Conservation (phyloP, 1,140 invertebrate species). For the Trichoplusia ni region DNA sequence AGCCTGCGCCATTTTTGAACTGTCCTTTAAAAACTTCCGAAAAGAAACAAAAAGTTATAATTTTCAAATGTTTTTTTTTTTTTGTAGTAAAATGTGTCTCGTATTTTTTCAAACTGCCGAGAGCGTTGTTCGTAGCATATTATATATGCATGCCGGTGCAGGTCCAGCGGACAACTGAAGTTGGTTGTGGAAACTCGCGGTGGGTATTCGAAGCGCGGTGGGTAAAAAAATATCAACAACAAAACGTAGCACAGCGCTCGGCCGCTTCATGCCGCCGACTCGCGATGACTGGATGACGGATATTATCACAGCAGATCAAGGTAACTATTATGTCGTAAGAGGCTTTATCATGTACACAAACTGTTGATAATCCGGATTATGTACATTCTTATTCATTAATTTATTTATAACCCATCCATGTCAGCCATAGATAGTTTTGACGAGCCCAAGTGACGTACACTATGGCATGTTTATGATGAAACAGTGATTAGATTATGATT, state of each 20-base stretch:
- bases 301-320: slow-evolving; percentile 37
- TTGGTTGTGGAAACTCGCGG: slow-evolving; percentile 56
- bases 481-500: no score
- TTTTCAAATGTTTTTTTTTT: no score
- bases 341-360: slow-evolving; percentile 27
- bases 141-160: slow-evolving; percentile 64
- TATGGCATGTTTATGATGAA: no score
- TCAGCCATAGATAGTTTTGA: slow-evolving; percentile 1
- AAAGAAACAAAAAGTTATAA: slow-evolving; percentile 54
- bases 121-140: slow-evolving; percentile 43
- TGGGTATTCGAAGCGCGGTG: slow-evolving; percentile 43
- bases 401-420: no score
- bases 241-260: slow-evolving; percentile 42
- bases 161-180: slow-evolving; percentile 54
- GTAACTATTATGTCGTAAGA: slow-evolving; percentile 27
- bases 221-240: slow-evolving; percentile 68
- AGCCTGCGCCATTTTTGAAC: slow-evolving; percentile 46
- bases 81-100: slow-evolving; percentile 37
- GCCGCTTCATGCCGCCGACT: background rate
- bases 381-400: background rate
- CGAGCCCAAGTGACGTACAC: background rate
- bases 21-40: slow-evolving; percentile 48
- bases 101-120: slow-evolving; percentile 41
- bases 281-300: slow-evolving; percentile 30
- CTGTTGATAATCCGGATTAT: slow-evolving; percentile 15